Evolutionary conservation across 2,888 invertebrate genomes (phyloP), one percentile per base, ranked within the genome.

Genomic region (Lasioglossum marginatum): DNA sequence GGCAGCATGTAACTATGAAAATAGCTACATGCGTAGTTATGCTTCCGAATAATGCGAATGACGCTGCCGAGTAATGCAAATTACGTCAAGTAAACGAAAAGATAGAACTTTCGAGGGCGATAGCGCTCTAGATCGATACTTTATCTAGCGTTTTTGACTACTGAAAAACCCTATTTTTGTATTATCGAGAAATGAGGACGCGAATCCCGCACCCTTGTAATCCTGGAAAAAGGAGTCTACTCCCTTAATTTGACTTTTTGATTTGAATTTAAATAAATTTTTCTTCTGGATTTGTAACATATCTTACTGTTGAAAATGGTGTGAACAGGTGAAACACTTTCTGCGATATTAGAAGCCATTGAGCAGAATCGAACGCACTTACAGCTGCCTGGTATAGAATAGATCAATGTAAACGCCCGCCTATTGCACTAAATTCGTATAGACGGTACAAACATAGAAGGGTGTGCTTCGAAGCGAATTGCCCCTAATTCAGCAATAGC

Each of bases 401-500:
- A 27, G 71, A 76, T 75, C 81, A 63, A 40, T 78, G 76, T 4
- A 43, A 40, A 75, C 19, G 40, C 68, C 68, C 48, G 27, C 66
- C 52, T 73, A 73, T 79, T 79, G 37, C 34, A 77, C 52, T 83
- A 72, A 80, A 88, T 79, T 92, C 88, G 83, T 87, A 82, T 78
- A 80, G 77, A 77, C 37, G 79, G 70, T 77, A 93, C 92, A 92
- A 93, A 93, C 92, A 92, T 89, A 81, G 86, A 85, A 86, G 89
- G 91, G 89, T 91, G 91, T 91, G 91, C 92, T 92, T 92, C 91
- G 91, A 86, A 90, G 86, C 87, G 90, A 93, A 93, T 93, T 92
- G 92, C 90, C 92, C 91, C 91, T 91, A 91, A 93, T 92, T 91
- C 91, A 91, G 92, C 94, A 93, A 93, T 94, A 90, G 93, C 93